Percentiles rank a stretch among this genome's conserved stretches.
Conservation (phyloP, 2,888 invertebrate species). For the Mesopsocus fuscifrons region DNA sequence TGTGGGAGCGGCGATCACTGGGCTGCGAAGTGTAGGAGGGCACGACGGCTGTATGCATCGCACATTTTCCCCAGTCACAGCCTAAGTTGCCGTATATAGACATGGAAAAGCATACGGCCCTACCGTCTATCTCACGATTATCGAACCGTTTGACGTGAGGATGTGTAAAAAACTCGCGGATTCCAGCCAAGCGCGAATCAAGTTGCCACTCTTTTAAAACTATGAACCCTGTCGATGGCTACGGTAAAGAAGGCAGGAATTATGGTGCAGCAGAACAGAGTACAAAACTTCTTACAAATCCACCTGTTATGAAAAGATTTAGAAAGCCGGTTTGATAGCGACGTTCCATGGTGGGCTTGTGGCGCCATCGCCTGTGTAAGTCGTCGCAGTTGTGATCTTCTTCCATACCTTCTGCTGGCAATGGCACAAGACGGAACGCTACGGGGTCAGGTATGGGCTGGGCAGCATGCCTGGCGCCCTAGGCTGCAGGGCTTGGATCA, state of each 20-base stretch:
- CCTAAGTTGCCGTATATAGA: not conserved
- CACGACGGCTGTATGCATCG: conserved; percentile 5
- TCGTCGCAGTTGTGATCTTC: conserved; percentile 5
- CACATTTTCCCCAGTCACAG: not conserved
- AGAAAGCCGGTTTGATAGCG: too few relatives aligned
- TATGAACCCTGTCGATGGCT: too few relatives aligned
- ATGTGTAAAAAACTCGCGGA: too few relatives aligned
- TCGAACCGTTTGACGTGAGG: too few relatives aligned
- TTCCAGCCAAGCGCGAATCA: too few relatives aligned
- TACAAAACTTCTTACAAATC: conserved; percentile 9
- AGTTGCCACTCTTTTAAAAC: too few relatives aligned
- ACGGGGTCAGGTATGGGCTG: conserved; percentile 11
- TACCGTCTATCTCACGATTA: too few relatives aligned
- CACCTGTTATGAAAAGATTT: conserved; percentile 5
- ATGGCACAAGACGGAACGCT: conserved; percentile 8
- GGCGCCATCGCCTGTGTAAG: not conserved
- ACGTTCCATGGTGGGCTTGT: too few relatives aligned
- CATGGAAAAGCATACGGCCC: not conserved
- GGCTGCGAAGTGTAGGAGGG: conserved; percentile 1
- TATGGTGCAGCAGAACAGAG: not conserved
- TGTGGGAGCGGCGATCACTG: not conserved
- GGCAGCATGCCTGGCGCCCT: too few relatives aligned
- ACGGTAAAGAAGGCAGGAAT: conserved; percentile 2
- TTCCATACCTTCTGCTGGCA: conserved; percentile 7
- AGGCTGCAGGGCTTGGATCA: too few relatives aligned